Base-by-base conservation (phyloP, 2,888 invertebrate species). In the Tinea pellionella region DNA sequence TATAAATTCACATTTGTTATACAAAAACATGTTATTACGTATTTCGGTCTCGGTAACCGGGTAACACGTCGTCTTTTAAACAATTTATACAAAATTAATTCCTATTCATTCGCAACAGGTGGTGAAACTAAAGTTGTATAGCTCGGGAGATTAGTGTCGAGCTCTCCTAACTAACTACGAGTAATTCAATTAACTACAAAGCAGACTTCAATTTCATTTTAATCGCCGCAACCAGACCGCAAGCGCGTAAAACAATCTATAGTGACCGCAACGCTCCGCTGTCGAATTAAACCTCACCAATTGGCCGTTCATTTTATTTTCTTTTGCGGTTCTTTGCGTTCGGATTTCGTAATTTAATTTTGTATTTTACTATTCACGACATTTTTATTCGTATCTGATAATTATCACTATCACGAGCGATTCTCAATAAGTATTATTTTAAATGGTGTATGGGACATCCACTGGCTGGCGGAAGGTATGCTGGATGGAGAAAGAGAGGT, bases 201-300 rank as follows among this genome's bases (percentile, higher is more conserved):
- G 13, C 47, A 16, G 47, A 7, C 47, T 47, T 47, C 47, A 13
- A 47, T 47, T 58, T 58, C 41, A 41, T 58, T 58, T 47, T 53
- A 53, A 53, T 53, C 53, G 53, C 24, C 16, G 53, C 53, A 19
- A 18, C 15, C 47, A 53, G 24, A 53, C 53, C 53, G 53, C 53
- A 53, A 18, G 24, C 53, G 24, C 53, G 53, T 53, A 24, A 53
- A 53, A 53, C 53, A 53, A 53, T 53, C 53, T 53, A 53, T 18
- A 24, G 24, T 16, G 3, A 53, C 53, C 53, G 53, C 53, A 53
- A 9, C 18, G 47, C 47, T 24, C 18, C n/a, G 53, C 47, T 47
- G 13, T 47, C 47, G 47, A 47, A 47, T 47, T 47, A 47, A 47
- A 16, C 11, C 37, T 37, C 47, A 15, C 47, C 41, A 47, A 47